Evolutionary conservation across 2,888 invertebrate genomes (phyloP), one percentile per base, ranked within the genome.

Genomic region (Oxyteleia sp.): DNA sequence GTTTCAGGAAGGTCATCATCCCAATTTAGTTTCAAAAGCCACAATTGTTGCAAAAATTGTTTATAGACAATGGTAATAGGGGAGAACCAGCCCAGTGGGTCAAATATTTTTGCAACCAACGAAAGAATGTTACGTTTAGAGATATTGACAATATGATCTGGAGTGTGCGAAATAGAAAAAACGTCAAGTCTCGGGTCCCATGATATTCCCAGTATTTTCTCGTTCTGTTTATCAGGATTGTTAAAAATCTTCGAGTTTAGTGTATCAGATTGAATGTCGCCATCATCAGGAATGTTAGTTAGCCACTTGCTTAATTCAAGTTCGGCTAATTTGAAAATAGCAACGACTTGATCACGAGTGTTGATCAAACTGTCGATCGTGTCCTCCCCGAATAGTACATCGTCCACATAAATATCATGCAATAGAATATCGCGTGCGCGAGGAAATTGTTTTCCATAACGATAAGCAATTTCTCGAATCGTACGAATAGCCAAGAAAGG

Each of bases 321-420:
- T n/a, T 53, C 1, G 3, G 20, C 38, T 0, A 1, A 57, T n/a
- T 57, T 38, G 1, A 23, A 59, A 1, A 23, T n/a, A 7, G 26
- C 8, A 3, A 8, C 8, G 1, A 15, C 1, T 41, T 41, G n/a
- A 2, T n/a, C n/a, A n/a, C n/a, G n/a, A n/a, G n/a, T n/a, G n/a
- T n/a, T n/a, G n/a, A n/a, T n/a, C n/a, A n/a, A n/a, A n/a, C n/a
- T n/a, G n/a, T n/a, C n/a, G n/a, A n/a, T n/a, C n/a, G n/a, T n/a
- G n/a, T n/a, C n/a, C n/a, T n/a, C 41, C 1, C 59, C 59, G 4
- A 59, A 13, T 1, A 59, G 11, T 10, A 43, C 43, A 43, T 59
- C 59, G 26, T 59, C 59, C 0, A 57, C 57, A 23, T 57, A 57
- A 8, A 20, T 41, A 7, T 16, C 8, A 10, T 13, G 8, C 11